Evolutionary conservation across 2,113 vertebrate genomes (phyloP).

Genomic region (Trachemys scripta): DNA sequence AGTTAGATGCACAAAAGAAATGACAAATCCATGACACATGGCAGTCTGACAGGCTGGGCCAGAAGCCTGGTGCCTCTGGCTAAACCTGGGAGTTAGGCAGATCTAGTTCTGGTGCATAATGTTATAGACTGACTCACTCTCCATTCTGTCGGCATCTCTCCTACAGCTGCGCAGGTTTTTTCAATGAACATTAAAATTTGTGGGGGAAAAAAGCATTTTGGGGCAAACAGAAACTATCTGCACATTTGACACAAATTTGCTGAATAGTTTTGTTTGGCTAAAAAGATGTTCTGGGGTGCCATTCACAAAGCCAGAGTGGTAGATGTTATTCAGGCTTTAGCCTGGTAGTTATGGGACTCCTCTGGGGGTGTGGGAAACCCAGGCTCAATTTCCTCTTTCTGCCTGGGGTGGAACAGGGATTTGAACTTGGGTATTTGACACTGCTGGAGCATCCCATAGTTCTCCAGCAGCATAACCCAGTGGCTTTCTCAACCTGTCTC

Average conservation of each 20-base stretch:
- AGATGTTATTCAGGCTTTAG: neutral
- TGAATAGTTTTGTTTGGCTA: neutral
- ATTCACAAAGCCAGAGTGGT: neutral
- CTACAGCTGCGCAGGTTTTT: neutral
- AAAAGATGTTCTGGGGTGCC: neutral
- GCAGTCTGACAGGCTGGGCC: conserved; percentile 11
- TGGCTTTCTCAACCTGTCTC: neutral
- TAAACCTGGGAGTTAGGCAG: neutral
- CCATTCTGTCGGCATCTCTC: neutral
- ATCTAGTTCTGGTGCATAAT: neutral
- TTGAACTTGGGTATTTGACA: neutral
- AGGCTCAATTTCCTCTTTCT: neutral
- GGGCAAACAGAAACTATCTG: neutral
- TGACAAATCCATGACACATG: conserved; percentile 47
- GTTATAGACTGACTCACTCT: neutral
- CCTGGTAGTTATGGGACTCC: neutral
- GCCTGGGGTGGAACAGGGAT: too few relatives aligned
- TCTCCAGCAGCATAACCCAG: too few relatives aligned
- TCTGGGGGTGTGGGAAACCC: neutral
- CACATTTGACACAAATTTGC: neutral
- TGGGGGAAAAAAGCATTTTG: neutral
- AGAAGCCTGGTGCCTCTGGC: neutral
- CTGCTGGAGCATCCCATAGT: neutral
- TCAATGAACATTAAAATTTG: neutral
- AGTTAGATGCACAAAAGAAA: neutral